A percentile compares a stretch with the other conserved stretches of the same genome.
phyloP scores from a whole-genome alignment of 2,888 invertebrate species.

The Pseudococcus jackbeardsleyi region DNA sequence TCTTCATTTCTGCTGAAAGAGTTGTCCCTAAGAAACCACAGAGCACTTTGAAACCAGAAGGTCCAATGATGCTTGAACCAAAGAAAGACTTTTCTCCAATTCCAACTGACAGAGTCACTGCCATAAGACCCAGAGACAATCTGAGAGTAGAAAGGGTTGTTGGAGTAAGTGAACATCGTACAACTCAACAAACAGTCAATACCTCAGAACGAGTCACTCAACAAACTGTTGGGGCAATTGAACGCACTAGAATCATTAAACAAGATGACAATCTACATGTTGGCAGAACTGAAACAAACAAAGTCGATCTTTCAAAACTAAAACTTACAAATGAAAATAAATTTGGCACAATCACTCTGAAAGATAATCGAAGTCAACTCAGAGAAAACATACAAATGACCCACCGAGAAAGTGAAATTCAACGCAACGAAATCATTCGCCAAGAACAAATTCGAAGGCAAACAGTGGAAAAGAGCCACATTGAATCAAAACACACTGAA shows the following conservation, averaged over 20 bases:
- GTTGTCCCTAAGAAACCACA: slow-evolving; percentile 66
- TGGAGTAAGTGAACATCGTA: not conserved
- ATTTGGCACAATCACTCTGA: slow-evolving; percentile 55
- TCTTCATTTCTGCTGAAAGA: slow-evolving; percentile 67
- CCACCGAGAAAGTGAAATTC: not conserved
- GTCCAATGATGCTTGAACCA: slow-evolving; percentile 73
- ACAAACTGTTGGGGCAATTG: slow-evolving; percentile 68
- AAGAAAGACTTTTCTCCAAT: slow-evolving; percentile 69
- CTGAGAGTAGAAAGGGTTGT: slow-evolving; percentile 69
- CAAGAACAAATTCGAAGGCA: slow-evolving; percentile 9
- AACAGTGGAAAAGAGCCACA: slow-evolving; percentile 19
- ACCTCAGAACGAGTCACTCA: slow-evolving; percentile 55
- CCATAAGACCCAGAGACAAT: slow-evolving; percentile 69
- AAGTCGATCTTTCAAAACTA: slow-evolving; percentile 5
- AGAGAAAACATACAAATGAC: slow-evolving; percentile 34
- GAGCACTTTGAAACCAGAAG: slow-evolving; percentile 74
- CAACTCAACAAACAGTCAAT: slow-evolving; percentile 67
- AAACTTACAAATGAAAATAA: slow-evolving; percentile 71
- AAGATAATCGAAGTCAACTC: not conserved
- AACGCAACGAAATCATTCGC: not conserved
- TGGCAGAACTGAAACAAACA: slow-evolving; percentile 66
- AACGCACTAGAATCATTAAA: slow-evolving; percentile 73
- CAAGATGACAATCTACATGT: slow-evolving; percentile 68
- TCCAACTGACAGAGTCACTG: slow-evolving; percentile 69
- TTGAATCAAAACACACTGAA: slow-evolving; percentile 45